Evolutionary conservation across 2,797 vertebrate genomes (phyloP), one percentile per base, ranked within the genome.

Genomic region (Apodemus agrarius): DNA sequence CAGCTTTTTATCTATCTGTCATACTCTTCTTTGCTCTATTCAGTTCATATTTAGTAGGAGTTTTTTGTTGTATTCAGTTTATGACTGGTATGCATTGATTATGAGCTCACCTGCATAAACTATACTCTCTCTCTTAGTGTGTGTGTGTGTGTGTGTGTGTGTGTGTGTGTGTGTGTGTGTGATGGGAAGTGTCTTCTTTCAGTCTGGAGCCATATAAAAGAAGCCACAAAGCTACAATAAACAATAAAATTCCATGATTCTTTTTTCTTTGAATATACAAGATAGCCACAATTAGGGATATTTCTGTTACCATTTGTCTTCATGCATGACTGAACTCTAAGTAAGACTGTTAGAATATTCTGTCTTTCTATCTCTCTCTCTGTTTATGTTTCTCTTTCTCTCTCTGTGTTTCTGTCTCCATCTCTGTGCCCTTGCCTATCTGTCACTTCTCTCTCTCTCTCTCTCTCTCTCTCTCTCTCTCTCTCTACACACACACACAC

Each of bases 1-100:
- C 13, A 81, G 31, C 19, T 91, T 93, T 79, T 76, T 87, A 49
- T 34, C 40, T 83, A n/a, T 83, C 57, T 31, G 1, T 57, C 57
- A 69, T 65, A 6, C 46, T 89, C 61, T 95, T 87, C 61, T 95
- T 76, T 92, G 1, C 26, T 86, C 2, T 87, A 1, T 95, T 93
- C 8, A 90, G 22, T 34, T 79, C n/a, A 54, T 52, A 40, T 67
- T 22, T 67, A 31, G 11, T 37, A 85, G 16, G 24, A 8, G 0
- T 65, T 89, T 37, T 29, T 54, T 93, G 9, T 43, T 80, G 5
- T 46, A 6, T 94, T 84, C 3, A 79, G 14, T 22, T 69, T 81
- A 43, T 57, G 21, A 87, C 29, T 69, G 31, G 17, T n/a, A 49
- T 86, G 3, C 59, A 81, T 96, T 9, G 11, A 57, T 13, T 83